phyloP scores from a whole-genome alignment of 2,797 vertebrate genomes.

The Merluccius polli region DNA sequence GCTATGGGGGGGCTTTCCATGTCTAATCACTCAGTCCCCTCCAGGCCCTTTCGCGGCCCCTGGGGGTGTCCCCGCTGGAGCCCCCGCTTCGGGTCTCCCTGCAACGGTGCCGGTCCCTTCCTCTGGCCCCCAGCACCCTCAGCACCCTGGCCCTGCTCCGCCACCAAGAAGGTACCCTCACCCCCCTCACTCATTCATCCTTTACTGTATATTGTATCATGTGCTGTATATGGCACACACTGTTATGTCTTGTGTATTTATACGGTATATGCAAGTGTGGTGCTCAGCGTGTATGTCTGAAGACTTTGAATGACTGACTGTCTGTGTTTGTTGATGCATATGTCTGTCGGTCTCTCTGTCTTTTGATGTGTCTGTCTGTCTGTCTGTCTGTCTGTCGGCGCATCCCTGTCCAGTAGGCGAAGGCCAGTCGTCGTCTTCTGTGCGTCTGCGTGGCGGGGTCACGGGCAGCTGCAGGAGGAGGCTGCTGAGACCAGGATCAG shows the following conservation, averaged over 20 bases:
- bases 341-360: neutral
- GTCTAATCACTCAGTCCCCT: constrained; percentile 67
- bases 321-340: neutral
- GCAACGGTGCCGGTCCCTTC: constrained; percentile 81
- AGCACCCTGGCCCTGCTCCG: constrained; percentile 70
- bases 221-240: neutral
- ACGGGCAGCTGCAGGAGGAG: constrained; percentile 74
- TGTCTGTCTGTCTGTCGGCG: neutral
- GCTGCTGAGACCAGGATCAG: constrained; percentile 79
- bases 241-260: neutral
- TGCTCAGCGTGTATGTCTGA: neutral
- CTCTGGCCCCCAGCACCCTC: constrained; percentile 77
- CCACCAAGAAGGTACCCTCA: constrained; percentile 64
- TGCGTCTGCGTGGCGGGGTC: constrained; percentile 66
- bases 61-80: constrained; percentile 73
- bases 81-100: constrained; percentile 79
- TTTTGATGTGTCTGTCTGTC: neutral
- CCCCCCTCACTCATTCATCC: neutral
- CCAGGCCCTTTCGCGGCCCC: constrained; percentile 77
- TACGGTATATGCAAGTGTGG: too few species aligned
- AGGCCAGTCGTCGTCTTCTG: constrained; percentile 72
- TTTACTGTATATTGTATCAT: neutral
- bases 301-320: neutral
- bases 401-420: constrained; percentile 59
- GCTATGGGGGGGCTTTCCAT: constrained; percentile 9